These are phyloP conservation scores for Resseliella maxima DNA, from an alignment of 2,888 invertebrate species.

Conservation along the genomic window DNA sequence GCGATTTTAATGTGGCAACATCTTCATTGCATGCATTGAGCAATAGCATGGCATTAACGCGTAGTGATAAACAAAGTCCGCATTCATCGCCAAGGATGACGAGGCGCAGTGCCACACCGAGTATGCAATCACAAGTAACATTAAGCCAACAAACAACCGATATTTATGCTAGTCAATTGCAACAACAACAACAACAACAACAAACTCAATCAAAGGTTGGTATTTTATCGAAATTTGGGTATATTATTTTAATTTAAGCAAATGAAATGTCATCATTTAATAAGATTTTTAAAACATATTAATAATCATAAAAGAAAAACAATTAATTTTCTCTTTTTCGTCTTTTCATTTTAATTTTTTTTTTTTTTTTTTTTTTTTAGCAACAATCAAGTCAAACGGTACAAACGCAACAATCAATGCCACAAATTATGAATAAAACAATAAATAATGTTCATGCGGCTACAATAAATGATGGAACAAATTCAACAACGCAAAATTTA, in stretches of 20 bases:
- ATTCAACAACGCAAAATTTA: conserved; percentile 58
- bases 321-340: too few species aligned
- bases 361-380: neutral
- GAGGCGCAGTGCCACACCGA: conserved; percentile 66
- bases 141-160: conserved; percentile 60
- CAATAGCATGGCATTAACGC: conserved; percentile 64
- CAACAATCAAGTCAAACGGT: neutral
- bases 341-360: too few species aligned
- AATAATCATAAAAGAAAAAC: too few species aligned
- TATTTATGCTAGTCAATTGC: conserved; percentile 58
- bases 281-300: too few species aligned
- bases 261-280: too few species aligned
- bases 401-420: conserved; percentile 32
- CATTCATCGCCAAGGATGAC: conserved; percentile 72
- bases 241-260: too few species aligned
- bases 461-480: conserved; percentile 61
- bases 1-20: conserved; percentile 75
- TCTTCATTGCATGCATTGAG: conserved; percentile 72
- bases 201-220: neutral
- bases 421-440: conserved; percentile 58
- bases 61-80: conserved; percentile 70
- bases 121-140: conserved; percentile 62
- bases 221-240: too few species aligned
- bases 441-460: conserved; percentile 61
- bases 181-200: conserved; percentile 59